These are phyloP conservation scores for Cerceris ruficornis DNA, from an alignment of 2,888 invertebrate genomes.

Conservation along the genomic window DNA sequence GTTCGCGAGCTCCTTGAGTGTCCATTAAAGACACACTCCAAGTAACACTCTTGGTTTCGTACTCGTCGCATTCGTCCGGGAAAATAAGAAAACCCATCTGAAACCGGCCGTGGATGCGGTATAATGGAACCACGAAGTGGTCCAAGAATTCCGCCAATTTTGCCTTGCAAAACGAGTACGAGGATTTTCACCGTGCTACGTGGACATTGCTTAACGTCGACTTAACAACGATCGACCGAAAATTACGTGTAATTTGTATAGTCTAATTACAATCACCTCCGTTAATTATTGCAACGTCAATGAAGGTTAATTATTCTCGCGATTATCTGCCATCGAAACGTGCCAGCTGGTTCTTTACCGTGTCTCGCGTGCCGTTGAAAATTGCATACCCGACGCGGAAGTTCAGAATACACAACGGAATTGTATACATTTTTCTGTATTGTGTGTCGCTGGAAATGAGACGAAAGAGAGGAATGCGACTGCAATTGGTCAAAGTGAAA, in stretches of 20 bases:
- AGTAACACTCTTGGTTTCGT: constrained; percentile 49
- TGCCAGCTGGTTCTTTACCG: background rate
- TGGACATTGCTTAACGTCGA: background rate
- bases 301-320: background rate
- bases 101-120: background rate
- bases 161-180: background rate
- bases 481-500: too few relatives aligned
- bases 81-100: constrained; percentile 1
- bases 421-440: too few relatives aligned
- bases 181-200: background rate
- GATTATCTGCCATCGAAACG: background rate
- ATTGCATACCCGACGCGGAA: too few relatives aligned
- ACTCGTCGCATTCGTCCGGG: constrained; percentile 10
- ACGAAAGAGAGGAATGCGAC: too few relatives aligned
- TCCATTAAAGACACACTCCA: constrained; percentile 44
- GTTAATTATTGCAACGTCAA: background rate
- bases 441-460: too few relatives aligned
- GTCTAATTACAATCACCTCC: background rate
- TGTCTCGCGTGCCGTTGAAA: too few relatives aligned
- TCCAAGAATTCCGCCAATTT: background rate
- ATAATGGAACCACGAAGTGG: background rate
- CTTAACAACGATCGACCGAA: background rate
- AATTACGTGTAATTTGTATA: background rate
- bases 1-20: constrained; percentile 30
- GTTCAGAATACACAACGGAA: too few relatives aligned